Evolutionary conservation across 2,797 vertebrate species (phyloP).

Genomic region (Characodon lateralis): DNA sequence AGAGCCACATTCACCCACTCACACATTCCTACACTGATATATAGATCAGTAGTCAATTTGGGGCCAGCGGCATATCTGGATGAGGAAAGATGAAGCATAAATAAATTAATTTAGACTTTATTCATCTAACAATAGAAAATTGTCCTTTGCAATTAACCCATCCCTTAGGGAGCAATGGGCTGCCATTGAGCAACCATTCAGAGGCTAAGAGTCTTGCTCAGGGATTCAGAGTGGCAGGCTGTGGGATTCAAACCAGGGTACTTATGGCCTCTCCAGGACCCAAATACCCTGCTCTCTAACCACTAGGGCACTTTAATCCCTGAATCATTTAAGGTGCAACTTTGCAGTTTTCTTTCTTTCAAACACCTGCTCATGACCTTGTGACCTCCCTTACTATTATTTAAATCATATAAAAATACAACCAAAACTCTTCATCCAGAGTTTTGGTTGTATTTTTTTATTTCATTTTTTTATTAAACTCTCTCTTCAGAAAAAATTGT

Average conservation of each 20-base stretch:
- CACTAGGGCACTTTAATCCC: too few species aligned
- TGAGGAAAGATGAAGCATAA: not conserved
- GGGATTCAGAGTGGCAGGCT: too few species aligned
- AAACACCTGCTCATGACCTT: not conserved
- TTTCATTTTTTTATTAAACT: constrained; percentile 34
- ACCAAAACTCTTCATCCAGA: not conserved
- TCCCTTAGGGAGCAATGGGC: too few species aligned
- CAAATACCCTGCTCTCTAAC: too few species aligned
- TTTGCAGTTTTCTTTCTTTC: not conserved
- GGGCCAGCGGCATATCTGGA: not conserved
- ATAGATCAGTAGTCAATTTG: not conserved
- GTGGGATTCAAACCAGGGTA: too few species aligned
- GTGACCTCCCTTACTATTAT: not conserved
- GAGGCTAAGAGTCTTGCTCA: too few species aligned
- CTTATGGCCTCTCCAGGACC: too few species aligned
- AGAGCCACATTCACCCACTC: not conserved
- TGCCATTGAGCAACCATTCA: too few species aligned
- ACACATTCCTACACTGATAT: not conserved
- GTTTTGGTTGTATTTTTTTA: too few species aligned
- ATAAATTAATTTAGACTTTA: too few species aligned
- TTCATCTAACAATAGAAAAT: too few species aligned
- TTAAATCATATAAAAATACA: not conserved
- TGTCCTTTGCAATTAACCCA: too few species aligned
- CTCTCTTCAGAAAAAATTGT: constrained; percentile 5
- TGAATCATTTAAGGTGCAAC: not conserved